These are phyloP conservation scores for Drosophila ficusphila DNA, from an alignment of 1,140 invertebrate genomes.

Conservation along the genomic window DNA sequence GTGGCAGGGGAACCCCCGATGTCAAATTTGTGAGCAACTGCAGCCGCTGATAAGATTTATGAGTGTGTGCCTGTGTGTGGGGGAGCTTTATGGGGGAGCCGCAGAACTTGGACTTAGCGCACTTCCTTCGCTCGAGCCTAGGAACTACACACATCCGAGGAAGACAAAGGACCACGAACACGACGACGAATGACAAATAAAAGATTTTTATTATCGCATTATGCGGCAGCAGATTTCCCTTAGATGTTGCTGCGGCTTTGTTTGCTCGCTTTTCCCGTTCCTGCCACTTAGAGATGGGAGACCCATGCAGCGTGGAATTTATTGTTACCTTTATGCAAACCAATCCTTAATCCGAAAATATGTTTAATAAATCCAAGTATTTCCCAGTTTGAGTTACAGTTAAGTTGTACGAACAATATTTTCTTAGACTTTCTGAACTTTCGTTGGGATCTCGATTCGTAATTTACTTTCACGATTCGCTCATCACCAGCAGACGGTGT, in stretches of 20 bases:
- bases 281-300: conserved; percentile 19
- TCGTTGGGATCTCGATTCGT: too few relatives aligned
- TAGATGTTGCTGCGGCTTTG: conserved; percentile 37
- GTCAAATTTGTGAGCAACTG: conserved; percentile 74
- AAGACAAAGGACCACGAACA: conserved; percentile 17
- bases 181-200: conserved; percentile 71
- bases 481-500: conserved; percentile 8
- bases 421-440: conserved; percentile 7
- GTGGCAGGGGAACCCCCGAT: conserved; percentile 16
- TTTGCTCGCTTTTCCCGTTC: conserved; percentile 7
- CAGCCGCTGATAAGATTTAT: conserved; percentile 76
- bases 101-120: conserved; percentile 4
- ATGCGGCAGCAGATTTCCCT: conserved; percentile 76
- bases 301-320: too few relatives aligned
- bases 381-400: too few relatives aligned
- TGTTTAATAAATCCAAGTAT: too few relatives aligned
- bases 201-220: conserved; percentile 82
- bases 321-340: too few relatives aligned
- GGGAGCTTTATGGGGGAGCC: conserved; percentile 21
- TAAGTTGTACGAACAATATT: too few relatives aligned
- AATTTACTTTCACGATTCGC: conserved; percentile 16
- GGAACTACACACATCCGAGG: conserved; percentile 42
- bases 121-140: neutral
- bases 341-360: too few relatives aligned
- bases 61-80: conserved; percentile 19